Conservation (phyloP, 2,113 vertebrate genomes). For the Murina feae region DNA sequence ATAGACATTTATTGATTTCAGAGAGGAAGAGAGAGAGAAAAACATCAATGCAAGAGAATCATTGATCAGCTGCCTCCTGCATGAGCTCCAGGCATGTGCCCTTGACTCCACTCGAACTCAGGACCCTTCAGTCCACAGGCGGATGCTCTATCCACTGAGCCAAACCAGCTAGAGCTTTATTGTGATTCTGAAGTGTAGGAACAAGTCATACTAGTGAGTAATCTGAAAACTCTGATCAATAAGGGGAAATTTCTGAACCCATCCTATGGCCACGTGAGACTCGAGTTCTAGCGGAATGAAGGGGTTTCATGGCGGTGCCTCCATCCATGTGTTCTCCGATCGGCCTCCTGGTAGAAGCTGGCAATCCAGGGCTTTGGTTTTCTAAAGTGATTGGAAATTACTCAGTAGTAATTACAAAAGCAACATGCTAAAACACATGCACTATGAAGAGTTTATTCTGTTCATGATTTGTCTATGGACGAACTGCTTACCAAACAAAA, state of each 20-base stretch:
- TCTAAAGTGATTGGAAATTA: constrained; percentile 30
- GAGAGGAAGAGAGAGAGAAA: too few species aligned
- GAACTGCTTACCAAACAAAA: constrained; percentile 30
- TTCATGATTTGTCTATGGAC: constrained; percentile 22
- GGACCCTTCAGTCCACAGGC: too few species aligned
- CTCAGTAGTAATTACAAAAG: constrained; percentile 35
- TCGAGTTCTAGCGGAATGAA: background rate
- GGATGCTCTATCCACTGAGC: too few species aligned
- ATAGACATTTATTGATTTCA: too few species aligned
- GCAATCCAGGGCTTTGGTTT: background rate
- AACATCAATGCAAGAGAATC: too few species aligned
- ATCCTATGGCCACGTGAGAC: background rate
- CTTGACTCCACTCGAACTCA: too few species aligned
- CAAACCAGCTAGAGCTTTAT: background rate
- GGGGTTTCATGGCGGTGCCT: background rate
- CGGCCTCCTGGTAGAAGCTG: background rate
- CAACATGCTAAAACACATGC: background rate
- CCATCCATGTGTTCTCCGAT: background rate
- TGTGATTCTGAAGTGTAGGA: background rate
- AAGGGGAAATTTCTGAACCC: background rate
- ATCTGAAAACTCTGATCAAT: constrained; percentile 12
- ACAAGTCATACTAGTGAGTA: background rate
- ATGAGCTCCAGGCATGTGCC: too few species aligned
- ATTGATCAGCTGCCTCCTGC: too few species aligned
- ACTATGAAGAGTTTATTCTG: constrained; percentile 32